Evolutionary conservation across 2,113 vertebrate genomes (phyloP).

Genomic region (Pollachius pollachius): DNA sequence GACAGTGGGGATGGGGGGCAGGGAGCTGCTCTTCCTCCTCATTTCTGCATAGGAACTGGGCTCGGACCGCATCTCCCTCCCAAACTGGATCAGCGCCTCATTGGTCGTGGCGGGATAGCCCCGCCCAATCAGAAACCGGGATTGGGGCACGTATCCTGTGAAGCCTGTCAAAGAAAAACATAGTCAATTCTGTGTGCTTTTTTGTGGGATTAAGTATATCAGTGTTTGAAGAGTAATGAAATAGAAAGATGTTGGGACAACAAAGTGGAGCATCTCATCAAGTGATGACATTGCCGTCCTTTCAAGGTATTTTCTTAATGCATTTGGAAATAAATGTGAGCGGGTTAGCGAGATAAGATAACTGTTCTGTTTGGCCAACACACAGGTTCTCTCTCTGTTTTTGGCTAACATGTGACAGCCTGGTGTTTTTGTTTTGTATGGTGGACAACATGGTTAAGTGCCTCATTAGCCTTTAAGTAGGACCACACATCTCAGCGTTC

Average conservation of each 20-base stretch:
- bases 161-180: conserved; percentile 60
- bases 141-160: conserved; percentile 67
- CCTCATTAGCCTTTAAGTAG: no score
- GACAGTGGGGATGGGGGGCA: conserved; percentile 40
- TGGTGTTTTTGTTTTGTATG: no score
- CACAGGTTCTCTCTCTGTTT: not conserved
- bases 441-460: no score
- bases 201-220: no score
- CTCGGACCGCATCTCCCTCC: conserved; percentile 40
- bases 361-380: not conserved
- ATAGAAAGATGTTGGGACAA: no score
- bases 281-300: no score
- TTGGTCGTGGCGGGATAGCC: conserved; percentile 69
- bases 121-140: conserved; percentile 66
- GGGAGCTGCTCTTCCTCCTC: not conserved
- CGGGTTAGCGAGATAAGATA: not conserved
- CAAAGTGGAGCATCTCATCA: no score
- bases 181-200: no score
- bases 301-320: no score
- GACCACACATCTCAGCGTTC: no score
- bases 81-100: conserved; percentile 68
- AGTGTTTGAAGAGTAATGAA: no score
- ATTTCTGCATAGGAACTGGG: not conserved
- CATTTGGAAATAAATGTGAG: no score
- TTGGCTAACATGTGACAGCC: not conserved